Percentiles rank a stretch among this genome's conserved stretches.
These are phyloP conservation scores for Myotis myotis DNA, from an alignment of 2,797 vertebrate species.

Conservation along the genomic window DNA sequence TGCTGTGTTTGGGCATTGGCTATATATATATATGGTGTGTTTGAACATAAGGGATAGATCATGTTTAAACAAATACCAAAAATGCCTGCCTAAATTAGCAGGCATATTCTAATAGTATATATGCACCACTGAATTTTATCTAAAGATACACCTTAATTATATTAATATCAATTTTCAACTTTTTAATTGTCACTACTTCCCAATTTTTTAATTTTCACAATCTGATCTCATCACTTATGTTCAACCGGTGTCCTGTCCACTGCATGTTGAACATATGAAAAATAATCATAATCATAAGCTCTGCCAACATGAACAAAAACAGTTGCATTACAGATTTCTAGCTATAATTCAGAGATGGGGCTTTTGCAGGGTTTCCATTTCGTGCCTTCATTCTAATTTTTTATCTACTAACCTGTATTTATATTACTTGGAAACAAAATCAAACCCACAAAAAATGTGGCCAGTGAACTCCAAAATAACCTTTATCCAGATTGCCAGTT, in stretches of 20 bases:
- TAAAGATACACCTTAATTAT: background rate
- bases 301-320: background rate
- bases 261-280: background rate
- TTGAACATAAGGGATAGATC: slow-evolving; percentile 53
- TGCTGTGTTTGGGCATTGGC: slow-evolving; percentile 69
- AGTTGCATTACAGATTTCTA: background rate
- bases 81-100: slow-evolving; percentile 21
- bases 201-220: background rate
- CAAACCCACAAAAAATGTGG: background rate
- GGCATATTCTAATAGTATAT: slow-evolving; percentile 28
- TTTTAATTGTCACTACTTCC: background rate
- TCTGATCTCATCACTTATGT: background rate
- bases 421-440: background rate
- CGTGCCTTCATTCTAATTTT: background rate
- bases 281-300: background rate
- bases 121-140: background rate
- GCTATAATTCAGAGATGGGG: background rate
- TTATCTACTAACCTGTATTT: background rate
- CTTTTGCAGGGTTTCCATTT: background rate
- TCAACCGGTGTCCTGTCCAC: background rate
- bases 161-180: background rate
- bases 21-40: slow-evolving; percentile 41
- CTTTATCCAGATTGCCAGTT: background rate
- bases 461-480: background rate
- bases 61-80: slow-evolving; percentile 57